A percentile compares a stretch with the other conserved stretches of the same genome.
Conservation (phyloP, 2,888 invertebrate species). For the Laothoe populi region DNA sequence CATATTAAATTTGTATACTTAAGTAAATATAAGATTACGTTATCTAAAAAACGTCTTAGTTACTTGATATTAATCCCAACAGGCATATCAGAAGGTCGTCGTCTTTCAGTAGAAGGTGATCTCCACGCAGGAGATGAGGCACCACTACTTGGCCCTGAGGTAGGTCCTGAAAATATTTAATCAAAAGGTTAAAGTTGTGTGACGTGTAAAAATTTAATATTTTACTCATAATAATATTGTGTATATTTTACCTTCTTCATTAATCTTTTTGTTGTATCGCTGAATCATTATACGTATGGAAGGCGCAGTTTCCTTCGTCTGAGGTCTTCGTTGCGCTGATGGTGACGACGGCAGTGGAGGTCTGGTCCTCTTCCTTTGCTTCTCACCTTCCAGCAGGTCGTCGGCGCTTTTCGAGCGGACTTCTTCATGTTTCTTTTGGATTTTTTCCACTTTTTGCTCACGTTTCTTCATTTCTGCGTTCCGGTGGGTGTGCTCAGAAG, state of each 20-base stretch:
- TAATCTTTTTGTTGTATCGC: slow-evolving; percentile 87
- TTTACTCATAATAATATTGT: neutral
- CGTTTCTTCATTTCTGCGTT: slow-evolving; percentile 38
- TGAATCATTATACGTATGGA: slow-evolving; percentile 89
- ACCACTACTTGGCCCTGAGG: slow-evolving; percentile 84
- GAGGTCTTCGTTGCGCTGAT: slow-evolving; percentile 80
- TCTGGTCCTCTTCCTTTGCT: slow-evolving; percentile 63
- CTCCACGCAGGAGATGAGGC: slow-evolving; percentile 88
- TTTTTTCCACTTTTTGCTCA: slow-evolving; percentile 48
- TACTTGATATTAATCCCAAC: slow-evolving; percentile 79
- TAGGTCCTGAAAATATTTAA: slow-evolving; percentile 55
- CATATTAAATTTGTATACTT: neutral
- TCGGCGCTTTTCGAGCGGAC: slow-evolving; percentile 63
- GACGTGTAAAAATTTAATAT: neutral
- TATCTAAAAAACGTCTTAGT: neutral
- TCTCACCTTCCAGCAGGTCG: slow-evolving; percentile 68
- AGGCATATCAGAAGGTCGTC: slow-evolving; percentile 82
- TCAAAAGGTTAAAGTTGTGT: neutral
- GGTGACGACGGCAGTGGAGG: slow-evolving; percentile 87
- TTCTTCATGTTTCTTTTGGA: slow-evolving; percentile 51
- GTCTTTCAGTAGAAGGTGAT: slow-evolving; percentile 86
- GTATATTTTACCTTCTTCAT: slow-evolving; percentile 76
- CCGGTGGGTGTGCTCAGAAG: slow-evolving; percentile 48
- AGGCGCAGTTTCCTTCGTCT: slow-evolving; percentile 87
- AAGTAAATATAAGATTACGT: neutral